Base-by-base conservation (phyloP, 2,797 vertebrate species). In the Parotocinclus haroldoi region DNA sequence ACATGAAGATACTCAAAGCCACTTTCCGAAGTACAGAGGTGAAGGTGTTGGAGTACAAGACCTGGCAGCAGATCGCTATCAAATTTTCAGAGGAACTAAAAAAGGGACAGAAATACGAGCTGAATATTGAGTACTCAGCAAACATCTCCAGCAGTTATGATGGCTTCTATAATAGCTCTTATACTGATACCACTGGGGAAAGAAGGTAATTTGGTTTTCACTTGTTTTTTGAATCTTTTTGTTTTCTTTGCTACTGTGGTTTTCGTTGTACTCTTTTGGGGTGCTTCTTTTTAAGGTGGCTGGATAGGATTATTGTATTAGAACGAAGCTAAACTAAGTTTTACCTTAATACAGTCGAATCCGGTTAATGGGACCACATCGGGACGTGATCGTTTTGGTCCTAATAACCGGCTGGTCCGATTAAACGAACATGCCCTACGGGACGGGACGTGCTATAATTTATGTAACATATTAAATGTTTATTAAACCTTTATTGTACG, bases 131-230 rank as follows among this genome's bases (percentile, higher is more conserved):
- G 6, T 99, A 92, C 83, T 87, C 76, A 0, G 90, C 93, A 49
- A 87, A 86, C 66, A 85, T 99, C 38, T 98, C 96, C 44, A 87
- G 86, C 71, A 89, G 85, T 39, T 98, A 93, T 54, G 89, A 87
- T 38, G 96, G 95, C 14, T 96, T 98, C 86, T 98, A 98, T 82
- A 94, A 90, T 81, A 89, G 94, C 82, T 92, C 92, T 10, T 95
- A 95, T 80, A 82, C 27, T 19, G 88, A 94, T 77, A 85, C 86
- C 79, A 75, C 49, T 69, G 86, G 87, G 38, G 75, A 66, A 9
- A 89, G 83, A 87, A 94, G 91, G 96, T 98, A 92, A 73, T 36
- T n/a, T 18, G n/a, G 7, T 19, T 16, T 18, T n/a, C n/a, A n/a
- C n/a, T n/a, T n/a, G n/a, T 16, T 10, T 71, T 53, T 39, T 27